Evolutionary conservation across 2,888 invertebrate genomes (phyloP), one percentile per base, ranked within the genome.

Genomic region (Eupithecia dodoneata): DNA sequence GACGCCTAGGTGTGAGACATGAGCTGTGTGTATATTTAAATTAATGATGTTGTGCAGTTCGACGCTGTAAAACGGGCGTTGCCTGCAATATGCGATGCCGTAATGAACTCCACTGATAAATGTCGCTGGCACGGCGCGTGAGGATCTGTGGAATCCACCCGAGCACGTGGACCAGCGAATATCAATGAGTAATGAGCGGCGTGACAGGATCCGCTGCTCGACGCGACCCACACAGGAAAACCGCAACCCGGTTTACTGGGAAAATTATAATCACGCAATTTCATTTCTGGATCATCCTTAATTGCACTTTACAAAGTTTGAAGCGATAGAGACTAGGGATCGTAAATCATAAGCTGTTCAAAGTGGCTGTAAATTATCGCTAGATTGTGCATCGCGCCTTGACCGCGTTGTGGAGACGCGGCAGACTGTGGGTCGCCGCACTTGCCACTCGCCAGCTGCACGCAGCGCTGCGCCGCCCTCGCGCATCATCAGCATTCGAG

Each of bases 341-440:
- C 66, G 78, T 80, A 81, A 78, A 66, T 80, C 72, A 79, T 75
- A 78, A 74, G 75, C 41, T 45, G 71, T 76, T 72, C 47, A 73
- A 74, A 76, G 79, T 13, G 69, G 79, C 74, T 77, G 69, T 80
- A 75, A 75, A 78, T 79, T 55, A 80, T 76, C 71, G 55, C 78
- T 78, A 81, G 79, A 72, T 79, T 78, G 77, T 79, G 79, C 75
- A 73, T 74, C 75, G 79, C 65, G 83, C 86, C 87, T 85, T 84
- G 87, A 84, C 84, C 84, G 85, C 85, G 83, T 81, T 81, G 81
- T 75, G 77, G 72, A 67, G 79, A 52, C 13, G 81, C 75, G 79
- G 84, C 80, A 87, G 87, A 87, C 86, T 77, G 84, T 80, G 83
- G 80, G 87, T 82, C 87, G 86, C 81, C 81, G 76, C 78, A 79